phyloP scores from a whole-genome alignment of 2,797 vertebrate genomes.

The Myotis vivesi region DNA sequence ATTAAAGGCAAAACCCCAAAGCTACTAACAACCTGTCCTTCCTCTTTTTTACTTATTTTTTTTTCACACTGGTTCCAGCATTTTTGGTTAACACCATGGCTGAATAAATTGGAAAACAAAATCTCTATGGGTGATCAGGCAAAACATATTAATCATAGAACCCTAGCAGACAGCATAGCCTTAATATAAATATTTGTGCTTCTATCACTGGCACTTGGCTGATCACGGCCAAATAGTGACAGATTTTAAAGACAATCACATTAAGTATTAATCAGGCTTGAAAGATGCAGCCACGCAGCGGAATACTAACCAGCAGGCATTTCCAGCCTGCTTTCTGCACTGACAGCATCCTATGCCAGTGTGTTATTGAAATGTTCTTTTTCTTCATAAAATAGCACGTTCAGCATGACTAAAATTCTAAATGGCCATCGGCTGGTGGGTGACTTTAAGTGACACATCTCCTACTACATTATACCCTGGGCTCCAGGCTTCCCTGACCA shows the following conservation, averaged over 20 bases:
- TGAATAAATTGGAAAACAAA: constrained; percentile 80
- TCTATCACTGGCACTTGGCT: constrained; percentile 77
- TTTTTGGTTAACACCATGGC: constrained; percentile 74
- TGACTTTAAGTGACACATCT: not conserved
- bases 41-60: not conserved
- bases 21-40: constrained; percentile 41
- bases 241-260: constrained; percentile 85
- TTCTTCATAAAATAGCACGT: constrained; percentile 27
- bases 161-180: constrained; percentile 71
- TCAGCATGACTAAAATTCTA: not conserved
- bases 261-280: constrained; percentile 86
- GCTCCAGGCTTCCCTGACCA: not conserved
- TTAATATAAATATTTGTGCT: constrained; percentile 84
- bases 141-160: constrained; percentile 83
- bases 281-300: constrained; percentile 76
- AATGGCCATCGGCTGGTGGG: not conserved
- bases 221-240: constrained; percentile 81
- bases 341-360: not conserved
- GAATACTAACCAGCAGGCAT: constrained; percentile 79
- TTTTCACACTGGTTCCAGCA: constrained; percentile 9
- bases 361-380: not conserved
- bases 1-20: constrained; percentile 72
- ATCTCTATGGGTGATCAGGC: constrained; percentile 80
- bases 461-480: not conserved
- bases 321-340: constrained; percentile 50